phyloP scores from a whole-genome alignment of 2,797 vertebrate genomes.

The Buceros bicornis region DNA sequence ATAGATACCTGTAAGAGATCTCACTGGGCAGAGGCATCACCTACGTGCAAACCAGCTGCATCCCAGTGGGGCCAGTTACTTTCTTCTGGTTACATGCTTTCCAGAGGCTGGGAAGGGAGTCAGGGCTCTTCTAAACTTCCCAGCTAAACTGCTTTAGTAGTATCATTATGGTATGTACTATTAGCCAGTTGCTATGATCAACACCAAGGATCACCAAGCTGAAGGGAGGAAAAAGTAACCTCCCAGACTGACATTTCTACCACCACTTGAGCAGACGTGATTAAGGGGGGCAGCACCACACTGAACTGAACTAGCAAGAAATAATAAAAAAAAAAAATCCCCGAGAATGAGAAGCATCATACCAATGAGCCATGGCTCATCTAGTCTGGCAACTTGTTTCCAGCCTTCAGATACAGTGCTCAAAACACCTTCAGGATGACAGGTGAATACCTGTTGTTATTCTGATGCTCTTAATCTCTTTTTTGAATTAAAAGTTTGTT shows the following conservation, averaged over 20 bases:
- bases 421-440: neutral
- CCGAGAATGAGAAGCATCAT: neutral
- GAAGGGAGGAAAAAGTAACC: neutral
- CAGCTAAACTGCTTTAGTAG: neutral
- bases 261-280: neutral
- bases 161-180: neutral
- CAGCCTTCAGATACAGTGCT: neutral
- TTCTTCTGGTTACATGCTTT: neutral
- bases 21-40: neutral
- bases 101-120: neutral
- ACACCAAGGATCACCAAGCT: neutral
- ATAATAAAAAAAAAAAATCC: neutral
- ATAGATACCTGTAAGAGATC: neutral
- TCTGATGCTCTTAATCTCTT: neutral
- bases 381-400: neutral
- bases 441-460: neutral
- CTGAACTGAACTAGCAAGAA: neutral
- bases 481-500: neutral
- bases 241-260: fast-evolving
- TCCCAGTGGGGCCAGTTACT: neutral
- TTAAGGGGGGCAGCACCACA: neutral
- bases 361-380: neutral
- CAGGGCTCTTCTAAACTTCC: neutral
- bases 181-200: neutral
- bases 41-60: neutral